phyloP scores from a whole-genome alignment of 1,140 invertebrate species.

The Calephelis virginiensis region DNA sequence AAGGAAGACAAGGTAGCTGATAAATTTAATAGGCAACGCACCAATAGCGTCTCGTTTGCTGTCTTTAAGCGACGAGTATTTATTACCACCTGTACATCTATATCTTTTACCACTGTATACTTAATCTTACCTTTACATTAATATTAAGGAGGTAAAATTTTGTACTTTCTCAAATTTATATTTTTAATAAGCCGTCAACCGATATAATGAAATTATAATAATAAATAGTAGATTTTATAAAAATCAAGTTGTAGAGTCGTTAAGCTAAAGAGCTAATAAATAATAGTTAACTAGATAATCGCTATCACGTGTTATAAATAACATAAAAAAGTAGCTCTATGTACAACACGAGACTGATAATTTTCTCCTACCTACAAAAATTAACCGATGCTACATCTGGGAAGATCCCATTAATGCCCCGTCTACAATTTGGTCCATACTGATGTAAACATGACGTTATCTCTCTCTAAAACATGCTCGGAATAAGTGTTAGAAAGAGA shows the following conservation, averaged over 20 bases:
- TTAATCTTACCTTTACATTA: too few species aligned
- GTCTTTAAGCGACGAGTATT: too few species aligned
- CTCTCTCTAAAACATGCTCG: conserved; percentile 37
- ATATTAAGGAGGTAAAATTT: too few species aligned
- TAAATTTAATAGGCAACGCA: too few species aligned
- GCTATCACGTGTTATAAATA: conserved; percentile 44
- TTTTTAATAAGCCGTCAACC: too few species aligned
- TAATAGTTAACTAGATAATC: conserved; percentile 17
- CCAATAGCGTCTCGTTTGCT: too few species aligned
- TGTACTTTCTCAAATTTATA: too few species aligned
- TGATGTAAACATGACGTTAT: conserved; percentile 56
- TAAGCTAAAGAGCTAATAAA: conserved; percentile 6
- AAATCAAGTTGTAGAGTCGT: not conserved
- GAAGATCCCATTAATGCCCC: conserved; percentile 66
- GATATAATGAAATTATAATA: too few species aligned
- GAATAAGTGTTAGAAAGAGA: conserved; percentile 42
- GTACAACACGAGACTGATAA: conserved; percentile 43
- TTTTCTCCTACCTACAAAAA: conserved; percentile 68
- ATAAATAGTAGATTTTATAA: too few species aligned
- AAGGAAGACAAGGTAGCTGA: too few species aligned
- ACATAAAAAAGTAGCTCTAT: conserved; percentile 59
- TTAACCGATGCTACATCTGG: conserved; percentile 55
- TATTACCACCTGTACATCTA: too few species aligned
- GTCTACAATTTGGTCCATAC: conserved; percentile 62
- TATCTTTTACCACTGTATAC: too few species aligned